Conservation (phyloP, 2,113 vertebrate genomes). For the Psittacara wagleri region DNA sequence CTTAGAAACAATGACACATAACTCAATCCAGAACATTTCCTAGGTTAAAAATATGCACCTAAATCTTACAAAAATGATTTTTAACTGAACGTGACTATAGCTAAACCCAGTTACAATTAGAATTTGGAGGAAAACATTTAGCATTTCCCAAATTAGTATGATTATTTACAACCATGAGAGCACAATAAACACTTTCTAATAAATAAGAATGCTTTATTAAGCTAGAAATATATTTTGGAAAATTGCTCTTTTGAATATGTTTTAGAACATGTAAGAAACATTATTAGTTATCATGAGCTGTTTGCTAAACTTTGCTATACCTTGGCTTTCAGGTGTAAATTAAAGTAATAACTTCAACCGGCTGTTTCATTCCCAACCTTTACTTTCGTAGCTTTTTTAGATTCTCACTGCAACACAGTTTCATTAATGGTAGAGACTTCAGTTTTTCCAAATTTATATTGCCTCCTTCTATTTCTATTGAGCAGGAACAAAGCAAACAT, state of each 20-base stretch:
- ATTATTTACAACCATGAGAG: background rate
- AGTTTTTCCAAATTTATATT: background rate
- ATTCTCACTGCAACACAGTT: background rate
- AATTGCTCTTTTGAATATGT: background rate
- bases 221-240: background rate
- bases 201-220: background rate
- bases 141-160: background rate
- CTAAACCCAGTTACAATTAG: background rate
- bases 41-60: background rate
- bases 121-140: background rate
- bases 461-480: background rate
- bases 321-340: background rate
- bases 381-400: background rate
- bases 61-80: background rate
- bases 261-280: background rate
- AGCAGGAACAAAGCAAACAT: background rate
- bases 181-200: background rate
- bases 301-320: background rate
- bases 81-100: background rate
- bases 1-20: background rate
- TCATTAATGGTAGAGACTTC: background rate
- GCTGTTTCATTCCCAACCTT: background rate
- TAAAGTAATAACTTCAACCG: background rate
- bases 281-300: background rate
- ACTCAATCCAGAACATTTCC: slow-evolving; percentile 7